Percentiles rank a stretch among this genome's conserved stretches.
Conservation (phyloP, 2,113 vertebrate species). For the Ibidorhyncha struthersii region DNA sequence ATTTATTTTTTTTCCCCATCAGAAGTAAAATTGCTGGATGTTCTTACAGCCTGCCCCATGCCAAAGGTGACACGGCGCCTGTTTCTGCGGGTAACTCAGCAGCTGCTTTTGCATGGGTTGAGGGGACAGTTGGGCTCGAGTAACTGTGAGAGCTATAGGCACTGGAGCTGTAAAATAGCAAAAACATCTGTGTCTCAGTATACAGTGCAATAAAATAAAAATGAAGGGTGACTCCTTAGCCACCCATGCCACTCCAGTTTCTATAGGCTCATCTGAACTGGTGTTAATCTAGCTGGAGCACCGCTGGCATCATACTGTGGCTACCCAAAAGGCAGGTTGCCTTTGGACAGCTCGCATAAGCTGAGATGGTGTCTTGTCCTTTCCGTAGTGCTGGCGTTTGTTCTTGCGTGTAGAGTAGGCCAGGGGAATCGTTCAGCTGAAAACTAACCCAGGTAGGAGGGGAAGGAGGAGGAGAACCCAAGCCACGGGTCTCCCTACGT, state of each 20-base stretch:
- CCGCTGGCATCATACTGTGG: accelerated
- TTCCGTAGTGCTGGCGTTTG: background rate
- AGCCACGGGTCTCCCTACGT: background rate
- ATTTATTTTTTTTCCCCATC: background rate
- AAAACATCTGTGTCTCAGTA: accelerated
- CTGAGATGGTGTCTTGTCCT: accelerated
- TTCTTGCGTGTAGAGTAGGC: background rate
- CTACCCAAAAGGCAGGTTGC: background rate
- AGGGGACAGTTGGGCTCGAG: accelerated
- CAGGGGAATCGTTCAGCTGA: accelerated
- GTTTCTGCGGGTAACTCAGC: background rate
- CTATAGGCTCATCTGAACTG: background rate
- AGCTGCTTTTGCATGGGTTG: accelerated
- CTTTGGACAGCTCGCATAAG: background rate
- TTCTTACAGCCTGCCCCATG: background rate
- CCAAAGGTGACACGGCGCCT: background rate
- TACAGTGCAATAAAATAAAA: background rate
- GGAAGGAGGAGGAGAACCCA: background rate
- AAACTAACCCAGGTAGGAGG: background rate
- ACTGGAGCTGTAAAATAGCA: background rate
- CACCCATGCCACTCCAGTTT: background rate
- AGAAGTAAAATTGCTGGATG: background rate
- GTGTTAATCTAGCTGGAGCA: background rate
- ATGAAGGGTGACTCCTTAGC: background rate
- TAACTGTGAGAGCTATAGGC: background rate